Evolutionary conservation across 1,140 invertebrate species (phyloP).

Genomic region (Drosophila hydei): DNA sequence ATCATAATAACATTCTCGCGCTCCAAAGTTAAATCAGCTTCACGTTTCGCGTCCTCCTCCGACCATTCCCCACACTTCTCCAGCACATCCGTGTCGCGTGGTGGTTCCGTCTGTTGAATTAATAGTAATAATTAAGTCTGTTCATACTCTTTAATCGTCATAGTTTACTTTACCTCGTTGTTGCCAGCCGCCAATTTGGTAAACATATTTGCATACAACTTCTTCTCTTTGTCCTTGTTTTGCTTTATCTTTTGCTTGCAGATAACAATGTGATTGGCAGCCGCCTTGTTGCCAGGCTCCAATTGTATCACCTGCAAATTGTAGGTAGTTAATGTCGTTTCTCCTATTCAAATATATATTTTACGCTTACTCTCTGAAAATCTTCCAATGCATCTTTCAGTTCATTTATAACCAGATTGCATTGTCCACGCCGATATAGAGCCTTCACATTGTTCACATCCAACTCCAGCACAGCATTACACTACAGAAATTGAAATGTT

Average conservation of each 20-base stretch:
- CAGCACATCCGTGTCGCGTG: slow-evolving; percentile 86
- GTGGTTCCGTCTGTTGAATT: slow-evolving; percentile 81
- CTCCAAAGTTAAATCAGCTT: slow-evolving; percentile 77
- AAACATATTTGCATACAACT: slow-evolving; percentile 98
- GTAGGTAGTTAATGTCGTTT: not conserved
- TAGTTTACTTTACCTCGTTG: slow-evolving; percentile 87
- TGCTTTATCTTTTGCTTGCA: slow-evolving; percentile 91
- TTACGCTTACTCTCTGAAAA: slow-evolving; percentile 88
- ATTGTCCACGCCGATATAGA: slow-evolving; percentile 94
- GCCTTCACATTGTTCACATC: slow-evolving; percentile 95
- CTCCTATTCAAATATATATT: not conserved
- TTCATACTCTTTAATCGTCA: not conserved
- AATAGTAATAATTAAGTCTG: not conserved
- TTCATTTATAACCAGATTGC: slow-evolving; percentile 90
- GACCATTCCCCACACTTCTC: slow-evolving; percentile 88
- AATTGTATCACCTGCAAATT: slow-evolving; percentile 84
- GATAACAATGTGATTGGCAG: slow-evolving; percentile 89
- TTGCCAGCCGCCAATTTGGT: slow-evolving; percentile 93
- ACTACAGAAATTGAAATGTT: slow-evolving; percentile 41
- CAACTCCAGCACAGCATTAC: slow-evolving; percentile 85
- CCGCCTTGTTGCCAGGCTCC: slow-evolving; percentile 90
- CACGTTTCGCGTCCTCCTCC: slow-evolving; percentile 85
- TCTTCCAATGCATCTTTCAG: slow-evolving; percentile 91
- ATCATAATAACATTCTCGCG: slow-evolving; percentile 83
- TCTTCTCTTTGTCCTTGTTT: slow-evolving; percentile 92